These are phyloP conservation scores for Abramis brama DNA, from an alignment of 2,113 vertebrate species.

Conservation along the genomic window DNA sequence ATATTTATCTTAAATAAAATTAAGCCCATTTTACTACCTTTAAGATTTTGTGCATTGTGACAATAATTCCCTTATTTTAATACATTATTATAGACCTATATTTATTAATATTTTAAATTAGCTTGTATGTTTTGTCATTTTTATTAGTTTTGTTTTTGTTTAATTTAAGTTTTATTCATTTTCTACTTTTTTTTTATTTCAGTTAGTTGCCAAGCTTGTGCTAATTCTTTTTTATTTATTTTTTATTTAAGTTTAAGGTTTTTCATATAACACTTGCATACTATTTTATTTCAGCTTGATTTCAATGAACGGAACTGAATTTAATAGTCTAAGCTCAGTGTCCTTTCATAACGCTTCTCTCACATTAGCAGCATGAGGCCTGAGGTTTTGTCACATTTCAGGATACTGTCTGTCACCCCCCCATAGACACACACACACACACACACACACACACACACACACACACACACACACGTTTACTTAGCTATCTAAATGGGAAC, in stretches of 20 bases:
- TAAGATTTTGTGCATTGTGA: background rate
- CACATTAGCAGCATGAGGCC: constrained; percentile 37
- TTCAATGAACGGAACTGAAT: background rate
- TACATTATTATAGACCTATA: background rate
- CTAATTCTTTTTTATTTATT: background rate
- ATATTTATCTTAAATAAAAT: no score
- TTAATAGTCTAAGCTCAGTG: background rate
- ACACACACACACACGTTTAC: constrained; percentile 59
- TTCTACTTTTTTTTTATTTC: background rate
- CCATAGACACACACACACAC: constrained; percentile 2
- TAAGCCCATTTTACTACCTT: background rate
- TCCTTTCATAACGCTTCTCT: constrained; percentile 26
- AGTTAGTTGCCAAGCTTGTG: background rate
- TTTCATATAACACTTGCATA: background rate
- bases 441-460: constrained; percentile 53
- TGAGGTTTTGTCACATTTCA: constrained; percentile 40
- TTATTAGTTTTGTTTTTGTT: background rate
- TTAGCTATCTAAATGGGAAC: no score
- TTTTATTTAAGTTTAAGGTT: background rate
- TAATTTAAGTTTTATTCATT: background rate
- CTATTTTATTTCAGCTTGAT: background rate
- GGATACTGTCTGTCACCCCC: constrained; percentile 72
- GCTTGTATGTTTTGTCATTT: background rate
- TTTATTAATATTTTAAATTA: background rate
- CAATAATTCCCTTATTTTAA: background rate